These are phyloP conservation scores for Herpailurus yagouaroundi DNA, from an alignment of 2,113 vertebrate genomes.

Conservation along the genomic window DNA sequence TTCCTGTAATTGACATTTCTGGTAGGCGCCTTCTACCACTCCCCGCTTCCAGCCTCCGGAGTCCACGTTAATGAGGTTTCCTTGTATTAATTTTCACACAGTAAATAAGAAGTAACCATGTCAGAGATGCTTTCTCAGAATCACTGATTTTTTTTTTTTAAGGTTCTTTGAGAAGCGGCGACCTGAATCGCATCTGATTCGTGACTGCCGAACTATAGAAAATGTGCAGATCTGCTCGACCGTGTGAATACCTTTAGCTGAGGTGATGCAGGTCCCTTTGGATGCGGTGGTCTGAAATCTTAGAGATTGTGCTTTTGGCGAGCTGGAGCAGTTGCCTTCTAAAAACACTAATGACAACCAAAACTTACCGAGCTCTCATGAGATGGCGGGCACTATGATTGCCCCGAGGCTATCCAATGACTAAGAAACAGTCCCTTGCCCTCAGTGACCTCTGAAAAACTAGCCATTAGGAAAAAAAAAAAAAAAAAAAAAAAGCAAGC, in stretches of 20 bases:
- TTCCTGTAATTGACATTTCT: not conserved
- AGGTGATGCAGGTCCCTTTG: not conserved
- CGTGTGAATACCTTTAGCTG: not conserved
- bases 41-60: not conserved
- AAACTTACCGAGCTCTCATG: constrained; percentile 3
- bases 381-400: not conserved
- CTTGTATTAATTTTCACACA: not conserved
- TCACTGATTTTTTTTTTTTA: constrained; percentile 7
- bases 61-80: not conserved
- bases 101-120: not conserved
- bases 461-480: not conserved
- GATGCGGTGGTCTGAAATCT: not conserved
- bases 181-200: not conserved
- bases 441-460: not conserved
- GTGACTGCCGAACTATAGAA: not conserved
- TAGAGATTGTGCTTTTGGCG: not conserved
- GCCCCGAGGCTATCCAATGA: not conserved
- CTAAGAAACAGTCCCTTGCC: not conserved
- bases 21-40: not conserved
- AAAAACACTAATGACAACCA: not conserved
- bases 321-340: not conserved
- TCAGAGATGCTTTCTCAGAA: not conserved
- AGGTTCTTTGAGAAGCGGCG: not conserved
- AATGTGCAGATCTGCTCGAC: not conserved
- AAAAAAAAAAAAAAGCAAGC: not conserved